Conservation (phyloP, 2,888 invertebrate genomes). For the Clistopyga incitator region DNA sequence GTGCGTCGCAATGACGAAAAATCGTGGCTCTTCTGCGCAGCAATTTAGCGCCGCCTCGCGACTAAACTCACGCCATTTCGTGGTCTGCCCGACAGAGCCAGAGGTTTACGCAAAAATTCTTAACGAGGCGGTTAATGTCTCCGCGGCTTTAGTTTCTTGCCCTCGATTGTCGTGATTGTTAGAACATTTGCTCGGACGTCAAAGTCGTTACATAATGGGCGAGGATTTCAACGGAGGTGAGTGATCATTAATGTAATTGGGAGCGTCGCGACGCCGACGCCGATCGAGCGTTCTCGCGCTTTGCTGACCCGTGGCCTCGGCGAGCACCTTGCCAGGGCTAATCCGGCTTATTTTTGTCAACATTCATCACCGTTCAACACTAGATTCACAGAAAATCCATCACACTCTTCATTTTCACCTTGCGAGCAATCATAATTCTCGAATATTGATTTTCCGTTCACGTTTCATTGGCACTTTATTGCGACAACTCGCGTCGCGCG, state of each 20-base stretch:
- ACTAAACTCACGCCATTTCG: slow-evolving; percentile 46
- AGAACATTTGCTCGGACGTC: not conserved
- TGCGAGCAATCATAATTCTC: not conserved
- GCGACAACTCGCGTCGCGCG: not conserved
- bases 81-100: not conserved
- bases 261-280: slow-evolving; percentile 69
- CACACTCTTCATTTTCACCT: not conserved
- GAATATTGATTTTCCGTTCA: not conserved
- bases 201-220: slow-evolving; percentile 76
- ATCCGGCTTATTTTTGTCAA: slow-evolving; percentile 70
- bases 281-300: slow-evolving; percentile 56
- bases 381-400: not conserved
- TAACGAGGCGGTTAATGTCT: slow-evolving; percentile 41
- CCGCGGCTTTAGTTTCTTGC: slow-evolving; percentile 6
- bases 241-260: slow-evolving; percentile 66
- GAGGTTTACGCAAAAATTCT: slow-evolving; percentile 4
- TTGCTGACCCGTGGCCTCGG: slow-evolving; percentile 30
- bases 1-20: slow-evolving; percentile 7
- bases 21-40: slow-evolving; percentile 13
- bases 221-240: slow-evolving; percentile 83
- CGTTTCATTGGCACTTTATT: not conserved
- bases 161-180: slow-evolving; percentile 9
- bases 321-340: slow-evolving; percentile 59
- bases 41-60: slow-evolving; percentile 52
- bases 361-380: not conserved